Conservation (phyloP, 2,113 vertebrate species). For the Cololabis saira region DNA sequence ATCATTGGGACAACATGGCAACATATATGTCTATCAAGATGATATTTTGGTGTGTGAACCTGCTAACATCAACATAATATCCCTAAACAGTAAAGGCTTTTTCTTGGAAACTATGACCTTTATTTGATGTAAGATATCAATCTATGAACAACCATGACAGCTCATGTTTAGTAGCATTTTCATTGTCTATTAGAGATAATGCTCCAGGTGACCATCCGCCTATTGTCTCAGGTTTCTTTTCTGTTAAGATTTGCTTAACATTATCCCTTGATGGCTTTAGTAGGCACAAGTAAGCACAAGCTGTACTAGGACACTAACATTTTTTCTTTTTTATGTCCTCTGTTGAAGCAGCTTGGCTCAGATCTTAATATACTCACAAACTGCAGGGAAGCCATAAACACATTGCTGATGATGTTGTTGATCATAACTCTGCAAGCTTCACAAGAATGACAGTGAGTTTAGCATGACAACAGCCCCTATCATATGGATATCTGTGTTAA, state of each 20-base stretch:
- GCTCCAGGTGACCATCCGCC: too few relatives aligned
- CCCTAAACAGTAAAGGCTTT: background rate
- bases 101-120: too few relatives aligned
- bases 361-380: conserved; percentile 36
- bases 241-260: conserved; percentile 31
- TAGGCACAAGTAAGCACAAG: too few relatives aligned
- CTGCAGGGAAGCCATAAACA: conserved; percentile 36
- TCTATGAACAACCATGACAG: too few relatives aligned
- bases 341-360: conserved; percentile 24
- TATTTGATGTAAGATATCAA: too few relatives aligned
- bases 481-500: conserved; percentile 68
- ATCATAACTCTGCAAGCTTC: conserved; percentile 27
- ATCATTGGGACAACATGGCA: background rate
- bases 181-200: too few relatives aligned
- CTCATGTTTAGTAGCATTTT: too few relatives aligned
- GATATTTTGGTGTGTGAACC: background rate
- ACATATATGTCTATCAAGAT: background rate
- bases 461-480: conserved; percentile 13
- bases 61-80: background rate
- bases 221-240: conserved; percentile 27
- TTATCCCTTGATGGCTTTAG: conserved; percentile 39
- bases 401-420: conserved; percentile 19
- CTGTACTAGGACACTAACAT: conserved; percentile 46
- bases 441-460: conserved; percentile 36
- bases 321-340: conserved; percentile 33